Base-by-base conservation (phyloP, 2,888 invertebrate species). In the Neoscelio sp. region DNA sequence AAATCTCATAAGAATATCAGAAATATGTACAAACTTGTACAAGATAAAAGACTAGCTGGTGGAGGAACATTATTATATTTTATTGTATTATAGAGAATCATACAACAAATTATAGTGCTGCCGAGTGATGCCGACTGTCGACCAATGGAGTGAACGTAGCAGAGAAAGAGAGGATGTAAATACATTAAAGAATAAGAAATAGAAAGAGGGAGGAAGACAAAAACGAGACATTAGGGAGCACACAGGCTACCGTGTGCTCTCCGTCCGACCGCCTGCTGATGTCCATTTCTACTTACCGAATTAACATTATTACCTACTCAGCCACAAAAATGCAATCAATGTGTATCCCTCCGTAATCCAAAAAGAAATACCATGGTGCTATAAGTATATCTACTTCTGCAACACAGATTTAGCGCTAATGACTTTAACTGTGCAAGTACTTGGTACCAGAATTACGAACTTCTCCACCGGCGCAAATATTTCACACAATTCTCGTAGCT, bases 221-320 rank as follows among this genome's bases (percentile, higher is more conserved):
- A 85, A 85, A 82, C 82, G 80, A 74, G 81, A 79, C 85, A 86
- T 88, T 88, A 88, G 87, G n/a, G 86, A 85, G 84, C 85, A 83
- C 84, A n/a, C 81, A 82, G 82, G 87, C 87, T 88, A 87, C 83
- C 79, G 82, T 82, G 78, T 76, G 78, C 54, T 71, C 75, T 67
- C 78, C 74, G 81, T 35, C 78, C 80, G 87, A 86, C 88, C 88
- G 87, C 88, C 87, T 83, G 87, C 87, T 87, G 87, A 84, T 85
- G 85, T 83, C 84, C 87, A 87, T 86, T 88, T 87, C 86, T 86
- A 87, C 88, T 88, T 87, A 86, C 85, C 83, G 85, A 88, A 88
- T 88, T 88, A 88, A 86, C 88, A 86, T 88, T 87, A 88, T 87
- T 88, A 86, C 86, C 84, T 68, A 79, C 82, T 74, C 81, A 78